These are phyloP conservation scores for Protobothrops flavoviridis DNA, from an alignment of 2,113 vertebrate species.

Conservation along the genomic window DNA sequence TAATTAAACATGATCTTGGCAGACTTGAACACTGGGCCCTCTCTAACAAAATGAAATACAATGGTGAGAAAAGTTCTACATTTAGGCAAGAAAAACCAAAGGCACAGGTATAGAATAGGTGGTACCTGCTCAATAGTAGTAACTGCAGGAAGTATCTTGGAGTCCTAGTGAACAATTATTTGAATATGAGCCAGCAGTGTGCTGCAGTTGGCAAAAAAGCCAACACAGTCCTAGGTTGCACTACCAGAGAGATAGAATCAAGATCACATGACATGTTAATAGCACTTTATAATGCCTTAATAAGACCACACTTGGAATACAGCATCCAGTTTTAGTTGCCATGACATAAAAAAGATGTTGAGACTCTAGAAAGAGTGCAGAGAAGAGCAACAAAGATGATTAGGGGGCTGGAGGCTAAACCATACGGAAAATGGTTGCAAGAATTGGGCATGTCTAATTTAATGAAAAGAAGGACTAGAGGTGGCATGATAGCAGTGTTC, in stretches of 20 bases:
- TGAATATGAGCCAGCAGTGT: not conserved
- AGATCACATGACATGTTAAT: not conserved
- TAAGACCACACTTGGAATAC: not conserved
- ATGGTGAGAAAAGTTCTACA: not conserved
- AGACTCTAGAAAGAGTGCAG: not conserved
- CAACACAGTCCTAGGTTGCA: not conserved
- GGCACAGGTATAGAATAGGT: not conserved
- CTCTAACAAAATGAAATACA: not conserved
- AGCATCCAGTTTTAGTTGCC: not conserved
- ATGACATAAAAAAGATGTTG: not conserved
- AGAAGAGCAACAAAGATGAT: not conserved
- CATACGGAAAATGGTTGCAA: not conserved
- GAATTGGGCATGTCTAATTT: not conserved
- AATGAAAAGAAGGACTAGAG: not conserved
- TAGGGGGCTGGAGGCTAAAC: not conserved
- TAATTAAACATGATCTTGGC: conserved; percentile 54
- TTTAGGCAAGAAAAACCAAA: not conserved
- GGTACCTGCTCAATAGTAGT: not conserved
- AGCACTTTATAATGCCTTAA: not conserved
- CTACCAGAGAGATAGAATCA: not conserved
- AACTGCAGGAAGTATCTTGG: not conserved
- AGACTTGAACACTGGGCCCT: not conserved
- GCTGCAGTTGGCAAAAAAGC: not conserved
- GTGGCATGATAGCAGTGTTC: not conserved
- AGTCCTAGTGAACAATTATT: not conserved